Percentiles rank a stretch among this genome's conserved stretches.
These are phyloP conservation scores for Drosophila aff. DNA, from an alignment of 1,140 invertebrate genomes.

Conservation along the genomic window DNA sequence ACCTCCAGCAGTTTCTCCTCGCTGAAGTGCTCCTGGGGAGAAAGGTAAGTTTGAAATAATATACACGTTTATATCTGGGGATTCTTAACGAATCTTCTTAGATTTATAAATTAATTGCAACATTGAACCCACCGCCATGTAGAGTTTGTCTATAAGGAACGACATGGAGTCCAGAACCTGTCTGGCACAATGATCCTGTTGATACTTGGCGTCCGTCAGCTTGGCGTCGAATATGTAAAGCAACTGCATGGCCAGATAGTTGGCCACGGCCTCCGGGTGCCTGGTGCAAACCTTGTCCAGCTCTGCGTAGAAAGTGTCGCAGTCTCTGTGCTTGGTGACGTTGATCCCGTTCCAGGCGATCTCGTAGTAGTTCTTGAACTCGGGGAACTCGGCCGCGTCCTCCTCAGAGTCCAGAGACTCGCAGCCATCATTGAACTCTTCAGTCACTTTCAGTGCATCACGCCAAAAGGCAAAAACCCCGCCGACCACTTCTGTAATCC, in stretches of 20 bases:
- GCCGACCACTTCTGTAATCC: slow-evolving; percentile 33
- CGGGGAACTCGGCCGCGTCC: background rate
- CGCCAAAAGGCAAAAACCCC: slow-evolving; percentile 69
- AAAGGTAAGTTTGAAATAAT: background rate
- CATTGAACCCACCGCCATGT: slow-evolving; percentile 41
- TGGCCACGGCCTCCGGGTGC: slow-evolving; percentile 60
- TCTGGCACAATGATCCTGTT: slow-evolving; percentile 79
- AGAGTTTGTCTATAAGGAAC: slow-evolving; percentile 60
- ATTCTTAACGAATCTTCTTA: background rate
- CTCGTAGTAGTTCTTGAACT: slow-evolving; percentile 59
- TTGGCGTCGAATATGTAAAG: slow-evolving; percentile 67
- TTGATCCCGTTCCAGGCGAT: slow-evolving; percentile 61
- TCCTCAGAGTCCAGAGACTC: background rate
- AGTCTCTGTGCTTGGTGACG: background rate
- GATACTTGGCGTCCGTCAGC: slow-evolving; percentile 53
- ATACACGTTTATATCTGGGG: background rate
- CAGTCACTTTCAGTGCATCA: slow-evolving; percentile 42
- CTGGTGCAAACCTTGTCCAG: slow-evolving; percentile 61
- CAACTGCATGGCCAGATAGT: slow-evolving; percentile 76
- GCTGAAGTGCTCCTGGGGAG: slow-evolving; percentile 53
- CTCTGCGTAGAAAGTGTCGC: slow-evolving; percentile 54
- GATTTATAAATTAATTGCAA: background rate
- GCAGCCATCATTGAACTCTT: slow-evolving; percentile 50
- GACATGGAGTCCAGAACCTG: slow-evolving; percentile 28
- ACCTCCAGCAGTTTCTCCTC: slow-evolving; percentile 56